Percentiles rank a stretch among this genome's conserved stretches.
phyloP scores from a whole-genome alignment of 2,888 invertebrate genomes.

The Drosophila aldrichi region DNA sequence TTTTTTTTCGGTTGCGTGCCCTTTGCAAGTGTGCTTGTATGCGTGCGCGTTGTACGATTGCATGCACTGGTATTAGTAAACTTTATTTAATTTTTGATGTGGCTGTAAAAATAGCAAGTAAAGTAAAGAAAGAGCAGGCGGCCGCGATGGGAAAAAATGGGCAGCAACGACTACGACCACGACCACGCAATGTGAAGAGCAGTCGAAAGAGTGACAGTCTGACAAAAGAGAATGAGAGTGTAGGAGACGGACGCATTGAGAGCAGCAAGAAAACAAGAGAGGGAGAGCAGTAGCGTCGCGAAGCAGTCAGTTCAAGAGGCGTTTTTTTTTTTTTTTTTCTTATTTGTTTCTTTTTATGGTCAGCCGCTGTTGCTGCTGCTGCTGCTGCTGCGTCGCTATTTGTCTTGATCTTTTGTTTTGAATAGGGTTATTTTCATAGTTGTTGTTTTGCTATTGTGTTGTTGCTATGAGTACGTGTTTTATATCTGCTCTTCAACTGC shows the following conservation, averaged over 20 bases:
- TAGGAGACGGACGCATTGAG: slow-evolving; percentile 39
- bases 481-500: slow-evolving; percentile 48
- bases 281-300: slow-evolving; percentile 12
- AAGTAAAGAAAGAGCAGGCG: slow-evolving; percentile 60
- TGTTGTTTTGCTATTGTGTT: slow-evolving; percentile 31
- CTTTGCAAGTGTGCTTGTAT: slow-evolving; percentile 45
- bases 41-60: slow-evolving; percentile 31
- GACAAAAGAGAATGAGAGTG: slow-evolving; percentile 30
- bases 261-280: slow-evolving; percentile 18
- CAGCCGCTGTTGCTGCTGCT: slow-evolving; percentile 35
- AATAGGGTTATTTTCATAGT: slow-evolving; percentile 50
- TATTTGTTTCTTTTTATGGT: slow-evolving; percentile 37
- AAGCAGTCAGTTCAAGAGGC: slow-evolving; percentile 44
- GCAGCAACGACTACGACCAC: slow-evolving; percentile 30
- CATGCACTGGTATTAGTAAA: slow-evolving; percentile 45
- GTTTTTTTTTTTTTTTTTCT: slow-evolving; percentile 39
- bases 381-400: slow-evolving; percentile 36
- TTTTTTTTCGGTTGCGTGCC: slow-evolving; percentile 56
- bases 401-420: slow-evolving; percentile 77
- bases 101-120: slow-evolving; percentile 73
- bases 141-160: slow-evolving; percentile 44
- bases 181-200: slow-evolving; percentile 46
- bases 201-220: slow-evolving; percentile 37
- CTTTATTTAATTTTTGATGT: slow-evolving; percentile 67
- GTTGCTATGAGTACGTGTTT: slow-evolving; percentile 44